These are phyloP conservation scores for Melanargia galathea DNA, from an alignment of 2,888 invertebrate genomes.

Conservation along the genomic window DNA sequence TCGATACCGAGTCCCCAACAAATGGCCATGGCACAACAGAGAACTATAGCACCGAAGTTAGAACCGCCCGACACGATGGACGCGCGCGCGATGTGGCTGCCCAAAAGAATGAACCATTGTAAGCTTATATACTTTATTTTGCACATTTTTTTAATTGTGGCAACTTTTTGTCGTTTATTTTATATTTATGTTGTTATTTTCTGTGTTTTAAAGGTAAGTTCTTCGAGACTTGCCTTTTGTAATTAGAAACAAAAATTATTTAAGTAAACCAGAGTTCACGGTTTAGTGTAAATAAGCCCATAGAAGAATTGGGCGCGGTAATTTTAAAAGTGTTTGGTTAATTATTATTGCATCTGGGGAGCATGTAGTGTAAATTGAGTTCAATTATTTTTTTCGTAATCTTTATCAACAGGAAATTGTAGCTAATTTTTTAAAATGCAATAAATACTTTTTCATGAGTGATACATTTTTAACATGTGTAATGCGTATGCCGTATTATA, in stretches of 20 bases:
- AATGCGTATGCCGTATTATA: too few species aligned
- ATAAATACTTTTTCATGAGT: too few species aligned
- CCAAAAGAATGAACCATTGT: constrained; percentile 85
- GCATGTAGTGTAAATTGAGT: too few species aligned
- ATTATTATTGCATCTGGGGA: too few species aligned
- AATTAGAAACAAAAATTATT: not conserved
- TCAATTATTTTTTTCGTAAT: too few species aligned
- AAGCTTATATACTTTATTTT: constrained; percentile 72
- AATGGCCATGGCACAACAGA: constrained; percentile 67
- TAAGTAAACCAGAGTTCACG: too few species aligned
- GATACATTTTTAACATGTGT: too few species aligned
- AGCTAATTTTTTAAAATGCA: too few species aligned
- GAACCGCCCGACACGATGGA: constrained; percentile 83
- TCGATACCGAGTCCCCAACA: constrained; percentile 69
- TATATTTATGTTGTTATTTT: constrained; percentile 31
- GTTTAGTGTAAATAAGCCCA: too few species aligned
- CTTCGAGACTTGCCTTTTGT: not conserved
- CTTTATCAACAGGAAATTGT: too few species aligned
- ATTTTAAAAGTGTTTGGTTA: too few species aligned
- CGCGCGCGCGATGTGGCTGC: constrained; percentile 84
- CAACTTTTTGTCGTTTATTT: constrained; percentile 45
- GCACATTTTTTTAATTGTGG: constrained; percentile 43
- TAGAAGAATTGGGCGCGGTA: too few species aligned
- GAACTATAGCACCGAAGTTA: constrained; percentile 80
- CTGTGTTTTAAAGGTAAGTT: not conserved